Conservation (phyloP, 1,140 invertebrate genomes). For the Vanessa atalanta region DNA sequence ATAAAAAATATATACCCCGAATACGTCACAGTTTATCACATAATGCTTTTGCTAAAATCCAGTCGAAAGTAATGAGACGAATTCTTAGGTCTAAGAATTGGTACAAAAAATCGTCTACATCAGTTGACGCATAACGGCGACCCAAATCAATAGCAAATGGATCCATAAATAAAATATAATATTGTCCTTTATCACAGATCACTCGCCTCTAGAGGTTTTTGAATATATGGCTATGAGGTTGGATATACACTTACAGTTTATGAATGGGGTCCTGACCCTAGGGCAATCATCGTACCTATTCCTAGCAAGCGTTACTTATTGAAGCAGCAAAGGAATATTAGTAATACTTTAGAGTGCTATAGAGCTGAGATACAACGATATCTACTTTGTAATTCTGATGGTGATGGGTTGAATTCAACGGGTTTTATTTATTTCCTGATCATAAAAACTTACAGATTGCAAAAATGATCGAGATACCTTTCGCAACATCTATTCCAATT, state of each 20-base stretch:
- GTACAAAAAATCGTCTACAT: constrained; percentile 9
- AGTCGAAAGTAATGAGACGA: background rate
- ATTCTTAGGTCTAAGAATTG: background rate
- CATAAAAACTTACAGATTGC: too few species aligned
- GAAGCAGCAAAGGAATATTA: background rate
- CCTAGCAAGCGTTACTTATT: constrained; percentile 6
- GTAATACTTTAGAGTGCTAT: background rate
- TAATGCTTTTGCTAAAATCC: background rate
- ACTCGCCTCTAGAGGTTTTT: constrained; percentile 24
- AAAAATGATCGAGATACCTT: too few species aligned
- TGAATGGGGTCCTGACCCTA: constrained; percentile 1
- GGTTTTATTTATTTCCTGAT: background rate
- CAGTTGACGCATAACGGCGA: constrained; percentile 20
- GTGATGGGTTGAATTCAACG: background rate
- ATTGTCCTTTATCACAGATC: constrained; percentile 29
- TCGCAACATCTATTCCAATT: too few species aligned
- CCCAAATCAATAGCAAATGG: constrained; percentile 37
- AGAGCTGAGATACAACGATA: background rate
- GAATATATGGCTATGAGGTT: constrained; percentile 3
- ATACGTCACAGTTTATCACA: background rate
- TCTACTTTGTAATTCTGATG: background rate
- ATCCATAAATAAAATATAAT: constrained; percentile 37
- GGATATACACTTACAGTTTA: background rate
- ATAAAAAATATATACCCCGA: too few species aligned
- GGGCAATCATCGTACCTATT: constrained; percentile 3